A percentile compares a stretch with the other conserved stretches of the same genome.
These are phyloP conservation scores for Luffia ferchaultella DNA, from an alignment of 2,888 invertebrate species.

Conservation along the genomic window DNA sequence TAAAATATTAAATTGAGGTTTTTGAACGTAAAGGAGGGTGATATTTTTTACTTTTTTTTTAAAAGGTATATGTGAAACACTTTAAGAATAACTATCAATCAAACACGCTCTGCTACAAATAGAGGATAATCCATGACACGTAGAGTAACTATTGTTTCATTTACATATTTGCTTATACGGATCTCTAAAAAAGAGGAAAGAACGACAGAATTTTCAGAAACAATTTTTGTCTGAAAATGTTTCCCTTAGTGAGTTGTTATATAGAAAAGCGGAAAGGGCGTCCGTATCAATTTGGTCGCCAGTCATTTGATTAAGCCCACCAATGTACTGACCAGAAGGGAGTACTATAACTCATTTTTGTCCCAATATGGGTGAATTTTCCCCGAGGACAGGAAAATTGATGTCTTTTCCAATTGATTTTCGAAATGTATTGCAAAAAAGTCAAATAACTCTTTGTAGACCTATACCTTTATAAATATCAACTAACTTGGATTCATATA, in stretches of 20 bases:
- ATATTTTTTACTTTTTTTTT: no score
- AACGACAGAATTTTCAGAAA: no score
- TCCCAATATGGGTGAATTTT: conserved; percentile 29
- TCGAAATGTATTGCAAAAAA: conserved; percentile 15
- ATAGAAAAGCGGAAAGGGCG: neutral
- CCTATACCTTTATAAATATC: no score
- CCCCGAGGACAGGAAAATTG: conserved; percentile 16
- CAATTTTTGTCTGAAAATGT: neutral
- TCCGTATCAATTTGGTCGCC: conserved; percentile 8
- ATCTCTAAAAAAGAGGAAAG: no score
- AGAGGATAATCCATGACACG: conserved; percentile 59
- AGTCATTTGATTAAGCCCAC: conserved; percentile 37
- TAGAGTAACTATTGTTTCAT: no score
- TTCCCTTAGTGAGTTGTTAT: neutral
- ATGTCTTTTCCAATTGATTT: conserved; percentile 1
- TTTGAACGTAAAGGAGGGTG: no score
- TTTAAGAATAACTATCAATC: no score
- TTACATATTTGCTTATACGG: no score
- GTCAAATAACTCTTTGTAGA: conserved; percentile 1
- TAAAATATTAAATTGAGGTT: no score
- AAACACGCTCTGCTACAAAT: conserved; percentile 61
- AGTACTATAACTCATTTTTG: conserved; percentile 45
- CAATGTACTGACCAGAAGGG: conserved; percentile 22
- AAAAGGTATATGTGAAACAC: no score
- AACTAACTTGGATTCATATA: no score